Evolutionary conservation across 2,113 vertebrate species (phyloP).

Genomic region (Macrotus californicus): DNA sequence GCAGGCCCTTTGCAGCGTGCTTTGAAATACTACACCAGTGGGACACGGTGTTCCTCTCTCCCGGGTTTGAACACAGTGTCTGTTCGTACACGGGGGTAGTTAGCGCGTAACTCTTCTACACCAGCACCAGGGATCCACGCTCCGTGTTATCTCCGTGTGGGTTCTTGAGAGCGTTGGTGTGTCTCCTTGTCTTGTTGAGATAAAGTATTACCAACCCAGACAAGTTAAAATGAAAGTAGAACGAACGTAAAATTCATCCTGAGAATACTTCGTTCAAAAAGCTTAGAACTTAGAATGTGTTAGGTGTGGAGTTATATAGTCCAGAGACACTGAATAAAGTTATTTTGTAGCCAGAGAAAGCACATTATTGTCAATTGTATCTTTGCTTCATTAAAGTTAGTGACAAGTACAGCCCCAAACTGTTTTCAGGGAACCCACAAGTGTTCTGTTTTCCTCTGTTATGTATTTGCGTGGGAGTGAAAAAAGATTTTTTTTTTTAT

Average conservation of each 20-base stretch:
- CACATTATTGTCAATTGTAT: conserved; percentile 1
- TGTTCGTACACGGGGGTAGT: background rate
- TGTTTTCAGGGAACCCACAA: background rate
- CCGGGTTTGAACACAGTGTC: conserved; percentile 27
- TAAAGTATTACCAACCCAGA: background rate
- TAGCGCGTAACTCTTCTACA: background rate
- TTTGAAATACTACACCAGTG: conserved; percentile 61
- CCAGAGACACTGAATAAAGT: background rate
- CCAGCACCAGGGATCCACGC: background rate
- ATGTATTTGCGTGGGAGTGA: background rate
- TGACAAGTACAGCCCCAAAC: background rate
- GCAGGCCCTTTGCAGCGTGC: conserved; percentile 25
- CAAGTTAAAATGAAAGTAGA: conserved; percentile 32
- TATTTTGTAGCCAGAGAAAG: background rate
- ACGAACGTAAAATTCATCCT: background rate
- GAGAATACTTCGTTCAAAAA: background rate
- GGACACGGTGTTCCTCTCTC: background rate
- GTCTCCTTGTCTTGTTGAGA: background rate
- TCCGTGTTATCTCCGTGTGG: background rate
- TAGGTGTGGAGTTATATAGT: background rate
- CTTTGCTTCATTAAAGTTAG: conserved; percentile 7
- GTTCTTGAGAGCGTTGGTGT: background rate
- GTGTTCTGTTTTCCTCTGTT: background rate
- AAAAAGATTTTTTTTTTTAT: background rate
- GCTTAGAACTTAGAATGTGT: background rate